Conservation (phyloP, 2,888 invertebrate genomes). For the Phalangium opilio region DNA sequence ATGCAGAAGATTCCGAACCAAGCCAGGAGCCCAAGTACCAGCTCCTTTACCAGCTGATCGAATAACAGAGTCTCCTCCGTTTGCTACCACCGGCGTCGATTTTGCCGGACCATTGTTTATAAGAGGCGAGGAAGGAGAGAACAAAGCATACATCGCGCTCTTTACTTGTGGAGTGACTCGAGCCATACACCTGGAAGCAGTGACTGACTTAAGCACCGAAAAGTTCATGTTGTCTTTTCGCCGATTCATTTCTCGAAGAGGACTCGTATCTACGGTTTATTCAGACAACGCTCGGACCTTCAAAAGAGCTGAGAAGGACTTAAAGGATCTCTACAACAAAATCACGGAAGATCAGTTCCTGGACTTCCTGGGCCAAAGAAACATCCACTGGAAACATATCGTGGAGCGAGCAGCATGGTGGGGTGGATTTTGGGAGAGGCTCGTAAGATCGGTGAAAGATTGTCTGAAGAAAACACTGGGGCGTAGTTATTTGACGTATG, state of each 20-base stretch:
- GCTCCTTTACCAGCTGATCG: no score
- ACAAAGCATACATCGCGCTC: no score
- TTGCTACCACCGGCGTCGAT: no score
- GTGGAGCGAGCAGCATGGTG: neutral
- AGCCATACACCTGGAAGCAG: neutral
- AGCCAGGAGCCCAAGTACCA: no score
- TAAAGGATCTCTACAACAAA: neutral
- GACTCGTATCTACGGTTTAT: neutral
- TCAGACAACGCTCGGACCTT: neutral
- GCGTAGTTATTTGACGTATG: no score
- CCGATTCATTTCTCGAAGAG: neutral
- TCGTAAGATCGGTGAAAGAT: neutral
- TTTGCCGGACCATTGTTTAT: no score
- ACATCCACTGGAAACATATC: neutral
- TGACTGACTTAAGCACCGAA: neutral
- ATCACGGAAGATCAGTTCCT: neutral
- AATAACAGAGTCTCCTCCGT: no score
- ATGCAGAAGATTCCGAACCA: no score
- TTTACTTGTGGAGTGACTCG: no score
- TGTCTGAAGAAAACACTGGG: neutral
- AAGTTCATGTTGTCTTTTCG: neutral
- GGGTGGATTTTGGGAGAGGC: neutral
- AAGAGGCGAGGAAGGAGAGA: no score
- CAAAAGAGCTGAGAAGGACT: neutral
- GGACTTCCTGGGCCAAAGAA: neutral